Base-by-base conservation (phyloP, 2,888 invertebrate species). In the Erynnis tages region DNA sequence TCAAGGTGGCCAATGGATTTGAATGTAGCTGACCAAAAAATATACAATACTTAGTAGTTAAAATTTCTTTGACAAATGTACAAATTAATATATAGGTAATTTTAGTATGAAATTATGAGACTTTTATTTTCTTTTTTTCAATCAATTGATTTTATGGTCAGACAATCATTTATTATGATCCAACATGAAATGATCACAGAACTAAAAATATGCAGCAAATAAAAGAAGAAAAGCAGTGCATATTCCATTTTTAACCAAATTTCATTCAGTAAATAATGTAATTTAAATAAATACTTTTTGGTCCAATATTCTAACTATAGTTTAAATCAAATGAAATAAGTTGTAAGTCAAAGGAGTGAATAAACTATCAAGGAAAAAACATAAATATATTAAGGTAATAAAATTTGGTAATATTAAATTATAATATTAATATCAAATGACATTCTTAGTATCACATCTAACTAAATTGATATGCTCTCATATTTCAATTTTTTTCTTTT, bases 181-280 rank as follows among this genome's bases (percentile, higher is more conserved):
- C 27, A 27, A 27, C 17, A 17, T 44, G 35, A 21, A 37, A 27
- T 55, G 23, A 48, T 43, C n/a, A 43, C 38, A 35, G 30, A 48
- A 34, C 25, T 43, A 48, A 53, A 43, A 54, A 16, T 47, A 37
- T 52, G 55, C 38, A 27, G 71, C 71, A 75, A 73, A 69, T 61
- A 19, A 71, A 56, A 61, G 57, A 63, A 69, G 71, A 76, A 56
- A 78, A 78, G 78, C 77, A 56, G 55, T 65, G 78, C 76, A 77
- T 73, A 71, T 65, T 66, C 61, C 63, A 45, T 46, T 49, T 50
- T 13, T 21, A 50, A 43, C 30, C 14, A 40, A 46, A 38, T 43
- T 37, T 23, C 38, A 34, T 38, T n/a, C n/a, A 4, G 5, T 30
- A 30, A 27, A 27, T 27, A 27, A n/a, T 8, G 3, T 10, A 27